Percentiles rank a stretch among this genome's conserved stretches.
Evolutionary conservation across 2,113 vertebrate genomes (phyloP).

Genomic region (Thryonomys swinderianus): DNA sequence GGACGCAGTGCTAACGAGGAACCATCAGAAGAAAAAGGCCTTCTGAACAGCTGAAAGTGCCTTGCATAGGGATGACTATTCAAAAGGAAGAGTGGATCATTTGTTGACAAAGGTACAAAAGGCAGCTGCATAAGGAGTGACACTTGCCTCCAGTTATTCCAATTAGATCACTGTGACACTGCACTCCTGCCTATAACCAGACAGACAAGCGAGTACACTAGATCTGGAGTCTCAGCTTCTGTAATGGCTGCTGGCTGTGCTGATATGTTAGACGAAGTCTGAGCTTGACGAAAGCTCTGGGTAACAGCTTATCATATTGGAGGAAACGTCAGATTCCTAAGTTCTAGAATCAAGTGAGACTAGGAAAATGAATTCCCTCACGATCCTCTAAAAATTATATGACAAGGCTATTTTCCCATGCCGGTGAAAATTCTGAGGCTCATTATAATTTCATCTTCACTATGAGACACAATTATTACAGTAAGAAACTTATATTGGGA

Average conservation of each 20-base stretch:
- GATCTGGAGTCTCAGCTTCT: background rate
- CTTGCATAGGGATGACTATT: background rate
- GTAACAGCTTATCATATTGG: background rate
- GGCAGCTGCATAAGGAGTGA: background rate
- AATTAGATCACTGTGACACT: background rate
- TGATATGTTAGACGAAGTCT: background rate
- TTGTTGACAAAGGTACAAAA: background rate
- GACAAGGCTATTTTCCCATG: background rate
- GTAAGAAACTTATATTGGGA: constrained; percentile 10
- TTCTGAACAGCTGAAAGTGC: background rate
- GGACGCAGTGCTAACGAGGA: background rate
- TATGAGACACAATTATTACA: background rate
- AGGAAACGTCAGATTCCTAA: background rate
- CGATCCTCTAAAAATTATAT: background rate
- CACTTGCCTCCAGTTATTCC: background rate
- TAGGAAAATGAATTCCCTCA: background rate
- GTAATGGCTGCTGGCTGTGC: background rate
- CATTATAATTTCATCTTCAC: background rate
- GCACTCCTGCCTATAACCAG: background rate
- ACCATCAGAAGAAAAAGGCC: background rate
- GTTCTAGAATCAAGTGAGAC: background rate
- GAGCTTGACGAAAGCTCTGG: background rate
- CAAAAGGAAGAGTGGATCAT: background rate
- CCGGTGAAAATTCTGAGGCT: background rate
- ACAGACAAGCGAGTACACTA: background rate